Evolutionary conservation across 2,797 vertebrate genomes (phyloP).

Genomic region (Sciaenops ocellatus): DNA sequence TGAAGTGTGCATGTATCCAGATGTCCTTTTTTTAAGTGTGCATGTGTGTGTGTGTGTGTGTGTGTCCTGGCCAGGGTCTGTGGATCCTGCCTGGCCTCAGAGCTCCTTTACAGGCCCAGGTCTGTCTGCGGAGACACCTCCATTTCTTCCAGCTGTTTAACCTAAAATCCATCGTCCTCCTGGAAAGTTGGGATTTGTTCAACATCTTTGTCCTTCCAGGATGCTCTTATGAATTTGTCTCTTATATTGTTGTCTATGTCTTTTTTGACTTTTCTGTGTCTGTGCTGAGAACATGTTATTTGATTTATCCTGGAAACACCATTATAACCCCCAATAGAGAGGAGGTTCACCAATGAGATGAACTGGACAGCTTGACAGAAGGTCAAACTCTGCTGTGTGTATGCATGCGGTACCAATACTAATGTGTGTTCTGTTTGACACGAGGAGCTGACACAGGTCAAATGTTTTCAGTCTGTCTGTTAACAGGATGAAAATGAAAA

Average conservation of each 20-base stretch:
- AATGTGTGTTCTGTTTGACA: background rate
- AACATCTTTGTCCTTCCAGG: constrained; percentile 8
- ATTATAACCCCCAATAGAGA: constrained; percentile 61
- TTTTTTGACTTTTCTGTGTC: background rate
- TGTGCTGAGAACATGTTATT: constrained; percentile 65
- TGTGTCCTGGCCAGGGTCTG: constrained; percentile 3
- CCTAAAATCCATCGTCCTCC: constrained; percentile 8
- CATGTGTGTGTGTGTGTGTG: constrained; percentile 11
- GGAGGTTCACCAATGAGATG: constrained; percentile 37
- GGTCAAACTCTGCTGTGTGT: constrained; percentile 26
- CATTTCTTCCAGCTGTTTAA: constrained; percentile 38
- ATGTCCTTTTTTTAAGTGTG: constrained; percentile 9
- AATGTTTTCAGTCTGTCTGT: too few relatives aligned
- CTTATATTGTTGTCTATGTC: background rate
- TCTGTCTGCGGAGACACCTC: constrained; percentile 38
- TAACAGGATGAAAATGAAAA: background rate
- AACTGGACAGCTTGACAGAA: constrained; percentile 51
- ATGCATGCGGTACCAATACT: background rate
- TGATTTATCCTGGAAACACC: constrained; percentile 69
- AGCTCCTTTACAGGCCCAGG: constrained; percentile 24
- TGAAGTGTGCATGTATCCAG: constrained; percentile 24
- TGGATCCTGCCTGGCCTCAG: constrained; percentile 25
- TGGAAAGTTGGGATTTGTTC: constrained; percentile 18
- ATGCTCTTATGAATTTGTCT: background rate
- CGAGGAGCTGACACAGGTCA: background rate